These are phyloP conservation scores for Hystrix cristata DNA, from an alignment of 2,113 vertebrate species.

Conservation along the genomic window DNA sequence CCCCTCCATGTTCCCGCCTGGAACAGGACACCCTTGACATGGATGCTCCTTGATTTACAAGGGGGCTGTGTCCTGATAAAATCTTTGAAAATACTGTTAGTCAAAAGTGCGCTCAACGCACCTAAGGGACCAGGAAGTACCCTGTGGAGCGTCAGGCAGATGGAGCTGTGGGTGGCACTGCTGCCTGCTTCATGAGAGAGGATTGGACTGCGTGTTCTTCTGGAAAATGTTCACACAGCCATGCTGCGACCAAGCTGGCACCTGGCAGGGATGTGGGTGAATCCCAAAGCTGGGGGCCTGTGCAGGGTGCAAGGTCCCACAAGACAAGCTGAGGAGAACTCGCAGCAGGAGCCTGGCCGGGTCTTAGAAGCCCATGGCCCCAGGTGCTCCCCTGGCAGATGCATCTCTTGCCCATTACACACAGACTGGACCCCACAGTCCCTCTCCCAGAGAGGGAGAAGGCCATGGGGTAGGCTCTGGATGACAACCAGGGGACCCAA, in stretches of 20 bases:
- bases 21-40: neutral
- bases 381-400: too few species aligned
- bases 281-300: neutral
- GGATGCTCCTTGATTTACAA: neutral
- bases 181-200: neutral
- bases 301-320: accelerated
- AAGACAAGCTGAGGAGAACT: neutral
- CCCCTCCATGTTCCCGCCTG: neutral
- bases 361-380: neutral
- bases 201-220: neutral
- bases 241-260: neutral
- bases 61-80: neutral
- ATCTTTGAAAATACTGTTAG: neutral
- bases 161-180: neutral
- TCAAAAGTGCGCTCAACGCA: neutral
- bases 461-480: neutral
- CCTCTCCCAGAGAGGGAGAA: neutral
- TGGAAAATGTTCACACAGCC: neutral
- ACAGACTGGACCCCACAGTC: neutral
- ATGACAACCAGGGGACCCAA: accelerated
- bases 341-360: neutral
- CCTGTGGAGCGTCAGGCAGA: neutral
- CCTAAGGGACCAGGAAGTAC: neutral
- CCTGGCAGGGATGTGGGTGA: neutral
- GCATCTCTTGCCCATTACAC: neutral